A percentile compares a stretch with the other conserved stretches of the same genome.
phyloP scores from a whole-genome alignment of 2,113 vertebrate species.

The Alligator mississippiensis region DNA sequence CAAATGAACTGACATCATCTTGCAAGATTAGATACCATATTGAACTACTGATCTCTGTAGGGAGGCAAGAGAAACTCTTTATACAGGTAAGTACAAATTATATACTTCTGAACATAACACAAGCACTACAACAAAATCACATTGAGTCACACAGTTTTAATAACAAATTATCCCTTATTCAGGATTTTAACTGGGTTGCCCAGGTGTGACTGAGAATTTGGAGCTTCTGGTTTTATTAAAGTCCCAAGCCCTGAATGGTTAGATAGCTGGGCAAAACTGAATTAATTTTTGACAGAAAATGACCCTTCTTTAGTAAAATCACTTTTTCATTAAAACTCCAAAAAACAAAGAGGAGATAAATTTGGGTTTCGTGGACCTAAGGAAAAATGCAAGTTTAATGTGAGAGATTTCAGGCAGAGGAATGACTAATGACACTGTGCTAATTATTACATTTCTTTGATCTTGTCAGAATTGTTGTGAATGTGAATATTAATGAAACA shows the following conservation, averaged over 20 bases:
- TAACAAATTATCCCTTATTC: not conserved
- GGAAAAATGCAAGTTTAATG: conserved; percentile 37
- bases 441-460: not conserved
- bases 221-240: not conserved
- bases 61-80: not conserved
- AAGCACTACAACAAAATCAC: not conserved
- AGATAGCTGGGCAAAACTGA: not conserved
- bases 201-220: not conserved
- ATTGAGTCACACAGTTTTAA: not conserved
- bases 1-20: not conserved
- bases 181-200: not conserved
- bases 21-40: not conserved
- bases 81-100: not conserved
- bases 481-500: conserved; percentile 20
- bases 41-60: not conserved
- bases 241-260: not conserved
- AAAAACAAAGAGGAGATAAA: conserved; percentile 32
- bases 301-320: not conserved
- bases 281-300: not conserved
- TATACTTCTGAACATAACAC: no score
- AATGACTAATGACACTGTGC: not conserved
- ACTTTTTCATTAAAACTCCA: not conserved
- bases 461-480: not conserved
- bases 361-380: not conserved
- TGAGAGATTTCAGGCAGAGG: not conserved